Evolutionary conservation across 37 sponge, comb jelly and placozoan genomes (phyloP).

Genomic region (Spongilla lacustris): DNA sequence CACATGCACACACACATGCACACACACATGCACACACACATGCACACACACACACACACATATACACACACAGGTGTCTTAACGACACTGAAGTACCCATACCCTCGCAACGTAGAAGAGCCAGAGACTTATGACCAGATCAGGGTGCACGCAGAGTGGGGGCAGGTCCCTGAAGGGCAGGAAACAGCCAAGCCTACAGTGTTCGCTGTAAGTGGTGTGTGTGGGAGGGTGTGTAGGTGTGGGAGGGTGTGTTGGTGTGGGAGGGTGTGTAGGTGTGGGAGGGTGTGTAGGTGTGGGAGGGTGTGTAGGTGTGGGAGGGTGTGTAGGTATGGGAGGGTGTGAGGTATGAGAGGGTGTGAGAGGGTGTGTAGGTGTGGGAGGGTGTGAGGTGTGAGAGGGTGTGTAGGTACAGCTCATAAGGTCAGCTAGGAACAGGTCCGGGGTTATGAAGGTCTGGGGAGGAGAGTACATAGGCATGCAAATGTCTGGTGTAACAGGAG

Average conservation of each 20-base stretch:
- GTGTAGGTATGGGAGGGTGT: too few relatives aligned
- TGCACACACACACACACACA: not conserved
- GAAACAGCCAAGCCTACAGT: not conserved
- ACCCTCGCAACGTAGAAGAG: slow-evolving; percentile 69
- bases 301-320: not conserved
- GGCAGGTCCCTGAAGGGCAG: not conserved
- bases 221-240: not conserved
- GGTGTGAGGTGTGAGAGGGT: too few relatives aligned
- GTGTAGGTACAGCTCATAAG: too few relatives aligned
- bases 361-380: too few relatives aligned
- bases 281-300: not conserved
- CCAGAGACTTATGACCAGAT: slow-evolving; percentile 59
- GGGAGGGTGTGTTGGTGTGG: not conserved
- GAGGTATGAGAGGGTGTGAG: too few relatives aligned
- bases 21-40: not conserved
- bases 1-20: not conserved
- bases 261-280: not conserved
- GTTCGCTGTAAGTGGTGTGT: not conserved
- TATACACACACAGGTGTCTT: slow-evolving; percentile 45
- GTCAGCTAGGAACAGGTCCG: too few relatives aligned
- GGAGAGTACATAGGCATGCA: too few relatives aligned
- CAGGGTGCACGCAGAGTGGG: not conserved
- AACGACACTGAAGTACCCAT: slow-evolving; percentile 68
- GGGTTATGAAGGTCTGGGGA: too few relatives aligned
- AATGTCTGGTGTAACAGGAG: too few relatives aligned